Evolutionary conservation across 1,140 invertebrate species (phyloP), one percentile per base, ranked within the genome.

Genomic region (Drosophila jambulina): DNA sequence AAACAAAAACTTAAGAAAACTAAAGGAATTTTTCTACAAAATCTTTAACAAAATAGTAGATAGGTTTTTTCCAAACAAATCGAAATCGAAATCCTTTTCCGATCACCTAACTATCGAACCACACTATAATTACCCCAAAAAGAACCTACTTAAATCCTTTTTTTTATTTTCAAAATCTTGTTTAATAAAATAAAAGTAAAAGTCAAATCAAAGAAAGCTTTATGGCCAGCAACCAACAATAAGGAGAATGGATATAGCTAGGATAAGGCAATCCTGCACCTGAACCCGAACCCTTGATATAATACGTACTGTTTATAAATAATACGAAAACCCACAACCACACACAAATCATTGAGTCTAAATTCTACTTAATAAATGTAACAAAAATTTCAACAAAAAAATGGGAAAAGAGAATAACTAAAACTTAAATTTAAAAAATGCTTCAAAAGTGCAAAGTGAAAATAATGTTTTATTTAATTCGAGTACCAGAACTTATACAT

Each of bases 371-470:
- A 88, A 84, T 71, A 82, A 70, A 49, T 87, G 58, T 82, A 68
- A 72, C 34, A 71, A 76, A 76, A 61, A n/a, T 17, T 36, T 61
- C 7, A 23, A n/a, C 23, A 48, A 27, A 43, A 78, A 63, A 67
- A 68, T 68, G 64, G 65, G 36, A 63, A 23, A 56, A 61, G 38
- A 71, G 45, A 48, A 43, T 9, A 32, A 23, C 21, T 45, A 51
- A 25, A 67, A 46, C 7, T 17, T 46, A 80, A 62, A 65, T 40
- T 40, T 46, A 13, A 12, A 78, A 90, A 75, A 61, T 60, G 76
- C 75, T 78, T 85, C 42, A 76, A 85, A 88, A 90, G 85, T 84
- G 80, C 80, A 88, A 80, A 63, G 42, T 57, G 19, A 83, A 90
- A 53, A 27, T 62, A 49, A 81, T 46, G 48, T 71, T 75, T 87